phyloP scores from a whole-genome alignment of 2,113 vertebrate species.

The Psittacara wagleri region DNA sequence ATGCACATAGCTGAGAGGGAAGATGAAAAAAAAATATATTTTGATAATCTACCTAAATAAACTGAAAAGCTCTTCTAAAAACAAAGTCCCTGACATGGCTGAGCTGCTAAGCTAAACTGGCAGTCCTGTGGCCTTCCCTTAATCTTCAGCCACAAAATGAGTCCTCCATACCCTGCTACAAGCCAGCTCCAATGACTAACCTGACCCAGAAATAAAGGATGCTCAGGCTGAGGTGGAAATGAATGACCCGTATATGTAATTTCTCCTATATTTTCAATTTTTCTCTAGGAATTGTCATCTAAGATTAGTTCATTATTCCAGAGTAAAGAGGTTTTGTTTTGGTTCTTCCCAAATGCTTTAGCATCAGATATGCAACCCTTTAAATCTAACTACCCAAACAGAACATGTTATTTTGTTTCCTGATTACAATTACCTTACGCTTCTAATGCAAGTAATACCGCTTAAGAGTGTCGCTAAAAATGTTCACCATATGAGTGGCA shows the following conservation, averaged over 20 bases:
- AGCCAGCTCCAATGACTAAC: background rate
- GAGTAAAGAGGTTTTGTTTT: background rate
- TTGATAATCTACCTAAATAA: background rate
- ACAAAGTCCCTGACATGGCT: background rate
- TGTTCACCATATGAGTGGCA: background rate
- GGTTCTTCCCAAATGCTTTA: background rate
- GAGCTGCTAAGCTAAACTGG: background rate
- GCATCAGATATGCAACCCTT: background rate
- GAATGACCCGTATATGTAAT: background rate
- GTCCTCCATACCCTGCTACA: no score
- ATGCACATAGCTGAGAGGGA: background rate
- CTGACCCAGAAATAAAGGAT: background rate
- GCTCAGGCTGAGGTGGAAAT: background rate
- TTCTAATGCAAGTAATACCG: background rate
- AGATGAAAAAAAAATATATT: background rate
- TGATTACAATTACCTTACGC: background rate
- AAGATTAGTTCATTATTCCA: background rate
- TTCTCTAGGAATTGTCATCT: background rate
- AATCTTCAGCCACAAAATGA: background rate
- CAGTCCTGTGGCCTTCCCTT: background rate
- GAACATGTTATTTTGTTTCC: background rate
- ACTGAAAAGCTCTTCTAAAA: background rate
- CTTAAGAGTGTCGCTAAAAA: background rate
- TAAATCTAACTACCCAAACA: background rate
- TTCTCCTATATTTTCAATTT: background rate